Base-by-base conservation (phyloP, 2,888 invertebrate genomes). In the Embidobia sp. region DNA sequence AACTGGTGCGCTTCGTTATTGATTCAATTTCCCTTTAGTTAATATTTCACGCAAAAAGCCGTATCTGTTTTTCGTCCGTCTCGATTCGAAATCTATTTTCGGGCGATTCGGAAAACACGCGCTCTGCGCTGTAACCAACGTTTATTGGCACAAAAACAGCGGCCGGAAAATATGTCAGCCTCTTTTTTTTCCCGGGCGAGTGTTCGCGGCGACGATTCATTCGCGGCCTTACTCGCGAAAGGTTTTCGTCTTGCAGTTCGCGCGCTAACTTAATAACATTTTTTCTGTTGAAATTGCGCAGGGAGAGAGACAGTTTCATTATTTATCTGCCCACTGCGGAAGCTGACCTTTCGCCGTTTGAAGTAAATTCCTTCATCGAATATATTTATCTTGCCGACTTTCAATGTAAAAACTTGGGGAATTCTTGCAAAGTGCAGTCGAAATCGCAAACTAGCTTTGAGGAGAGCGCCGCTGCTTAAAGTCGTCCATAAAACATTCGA, bases 401-500 rank as follows among this genome's bases (percentile, higher is more conserved):
- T 5, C 5, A 18, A 33, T 18, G 35, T 37, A 48, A 72, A 61
- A 70, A 61, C 7, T 46, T 35, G 3, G 40, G 2, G 51, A 59
- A 66, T 51, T 57, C 44, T 35, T 27, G 44, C 57, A 57, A 66
- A 59, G 59, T 66, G 51, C 59, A 59, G 35, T 51, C 44, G 51
- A 74, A 74, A 61, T 61, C 61, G 51, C 66, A 19, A 51, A 31
- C 35, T 8, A 35, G 22, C 64, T 59, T 74, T 66, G 64, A 57
- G 26, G 26, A 33, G 13, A 33, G 48, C 33, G 27, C 8, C 31
- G 51, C 37, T 48, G 22, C 55, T 63, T 63, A 55, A 59, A 59
- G 72, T 63, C 72, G 55, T 57, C 31, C 69, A 51, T 69, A 44
- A 75, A 75, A 75, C 63, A 70, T 70, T 57, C 33, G 33, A 26